These are phyloP conservation scores for Falco biarmicus DNA, from an alignment of 2,797 vertebrate species.

Conservation along the genomic window DNA sequence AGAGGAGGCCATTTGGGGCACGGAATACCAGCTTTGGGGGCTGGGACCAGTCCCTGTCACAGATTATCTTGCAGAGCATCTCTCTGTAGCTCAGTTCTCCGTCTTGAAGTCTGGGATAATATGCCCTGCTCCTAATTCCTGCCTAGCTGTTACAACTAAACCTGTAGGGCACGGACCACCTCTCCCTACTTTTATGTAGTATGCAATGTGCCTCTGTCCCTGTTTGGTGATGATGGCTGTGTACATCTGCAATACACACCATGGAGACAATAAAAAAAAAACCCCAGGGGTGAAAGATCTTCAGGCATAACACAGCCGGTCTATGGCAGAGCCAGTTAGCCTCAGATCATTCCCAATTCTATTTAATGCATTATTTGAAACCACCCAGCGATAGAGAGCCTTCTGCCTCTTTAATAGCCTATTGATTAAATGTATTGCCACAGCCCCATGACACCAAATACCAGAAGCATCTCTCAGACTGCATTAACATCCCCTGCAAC, in stretches of 20 bases:
- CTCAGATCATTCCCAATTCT: neutral
- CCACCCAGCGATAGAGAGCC: neutral
- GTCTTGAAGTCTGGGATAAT: neutral
- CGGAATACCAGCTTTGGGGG: neutral
- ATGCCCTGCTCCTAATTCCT: neutral
- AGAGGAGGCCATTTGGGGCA: neutral
- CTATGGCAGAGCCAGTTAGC: neutral
- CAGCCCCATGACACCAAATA: neutral
- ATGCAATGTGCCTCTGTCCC: neutral
- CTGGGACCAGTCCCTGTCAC: neutral
- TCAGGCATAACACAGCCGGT: neutral
- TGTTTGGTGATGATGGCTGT: neutral
- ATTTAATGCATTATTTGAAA: slow-evolving; percentile 14
- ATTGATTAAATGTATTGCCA: neutral
- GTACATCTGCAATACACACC: neutral
- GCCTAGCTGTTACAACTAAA: neutral
- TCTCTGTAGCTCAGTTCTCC: neutral
- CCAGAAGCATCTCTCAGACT: neutral
- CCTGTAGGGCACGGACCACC: neutral
- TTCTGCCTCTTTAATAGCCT: neutral
- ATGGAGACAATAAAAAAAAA: neutral
- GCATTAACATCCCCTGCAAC: neutral
- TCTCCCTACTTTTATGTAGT: neutral
- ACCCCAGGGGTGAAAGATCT: neutral
- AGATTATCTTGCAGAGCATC: neutral